Conservation (phyloP, 2,888 invertebrate species). For the Hyalella azteca region DNA sequence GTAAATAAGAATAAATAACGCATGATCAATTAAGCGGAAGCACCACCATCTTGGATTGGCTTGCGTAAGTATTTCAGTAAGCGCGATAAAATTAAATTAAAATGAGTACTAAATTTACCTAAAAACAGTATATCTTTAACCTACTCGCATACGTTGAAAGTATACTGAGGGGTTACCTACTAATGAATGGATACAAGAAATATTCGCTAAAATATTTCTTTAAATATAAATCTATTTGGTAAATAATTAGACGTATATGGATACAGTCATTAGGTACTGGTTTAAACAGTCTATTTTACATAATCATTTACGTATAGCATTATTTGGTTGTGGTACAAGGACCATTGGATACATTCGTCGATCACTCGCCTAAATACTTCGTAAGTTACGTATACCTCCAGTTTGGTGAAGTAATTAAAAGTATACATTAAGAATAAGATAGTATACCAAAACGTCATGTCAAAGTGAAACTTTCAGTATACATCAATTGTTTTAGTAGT, state of each 20-base stretch:
- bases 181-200: conserved; percentile 36
- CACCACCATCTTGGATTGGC: too few relatives aligned
- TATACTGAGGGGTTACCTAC: conserved; percentile 28
- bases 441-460: conserved; percentile 37
- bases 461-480: conserved; percentile 30
- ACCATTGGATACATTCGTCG: conserved; percentile 35
- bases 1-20: too few relatives aligned
- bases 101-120: conserved; percentile 12
- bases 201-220: conserved; percentile 34
- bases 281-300: conserved; percentile 36
- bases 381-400: conserved; percentile 34
- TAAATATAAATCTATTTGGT: conserved; percentile 37
- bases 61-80: too few relatives aligned
- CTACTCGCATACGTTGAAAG: background rate
- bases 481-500: conserved; percentile 22
- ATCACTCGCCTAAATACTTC: conserved; percentile 32
- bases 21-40: too few relatives aligned
- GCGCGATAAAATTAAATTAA: background rate
- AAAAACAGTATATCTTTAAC: background rate
- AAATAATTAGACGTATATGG: conserved; percentile 36
- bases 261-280: conserved; percentile 37
- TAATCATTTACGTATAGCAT: conserved; percentile 36
- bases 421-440: conserved; percentile 36
- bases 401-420: conserved; percentile 35
- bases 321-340: conserved; percentile 37